These are phyloP conservation scores for Cheilosia vernalis DNA, from an alignment of 2,888 invertebrate genomes.

Conservation along the genomic window DNA sequence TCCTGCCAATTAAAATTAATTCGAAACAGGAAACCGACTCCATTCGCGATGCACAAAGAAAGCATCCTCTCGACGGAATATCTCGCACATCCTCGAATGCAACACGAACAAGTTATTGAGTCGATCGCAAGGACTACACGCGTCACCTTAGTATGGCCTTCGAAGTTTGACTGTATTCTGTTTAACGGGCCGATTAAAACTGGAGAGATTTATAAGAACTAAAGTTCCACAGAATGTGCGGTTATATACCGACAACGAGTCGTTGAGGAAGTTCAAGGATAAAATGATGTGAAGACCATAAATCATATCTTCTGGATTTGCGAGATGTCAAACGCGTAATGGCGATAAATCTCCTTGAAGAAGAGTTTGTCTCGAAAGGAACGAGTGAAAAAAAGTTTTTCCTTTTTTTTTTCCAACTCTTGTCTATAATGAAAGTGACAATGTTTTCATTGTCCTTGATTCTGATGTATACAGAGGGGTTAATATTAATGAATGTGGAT, in stretches of 20 bases:
- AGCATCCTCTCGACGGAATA: background rate
- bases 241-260: background rate
- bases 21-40: slow-evolving; percentile 22
- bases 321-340: slow-evolving; percentile 67
- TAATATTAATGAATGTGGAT: slow-evolving; percentile 57
- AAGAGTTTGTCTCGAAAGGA: slow-evolving; percentile 28
- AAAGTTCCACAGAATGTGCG: background rate
- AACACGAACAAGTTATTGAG: slow-evolving; percentile 20
- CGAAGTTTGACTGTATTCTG: background rate
- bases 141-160: slow-evolving; percentile 38
- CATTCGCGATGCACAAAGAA: slow-evolving; percentile 1
- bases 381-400: background rate
- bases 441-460: slow-evolving; percentile 55
- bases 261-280: slow-evolving; percentile 62
- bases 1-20: slow-evolving; percentile 63
- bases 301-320: slow-evolving; percentile 70
- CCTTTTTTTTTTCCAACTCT: background rate
- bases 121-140: slow-evolving; percentile 29
- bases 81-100: slow-evolving; percentile 9
- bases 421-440: slow-evolving; percentile 41
- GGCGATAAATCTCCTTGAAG: slow-evolving; percentile 66
- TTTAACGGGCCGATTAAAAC: slow-evolving; percentile 7
- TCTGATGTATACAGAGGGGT: slow-evolving; percentile 17
- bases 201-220: background rate
- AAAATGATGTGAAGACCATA: slow-evolving; percentile 42